Evolutionary conservation across 2,888 invertebrate genomes (phyloP), one percentile per base, ranked within the genome.

Genomic region (Rhamphomyia laevipes): DNA sequence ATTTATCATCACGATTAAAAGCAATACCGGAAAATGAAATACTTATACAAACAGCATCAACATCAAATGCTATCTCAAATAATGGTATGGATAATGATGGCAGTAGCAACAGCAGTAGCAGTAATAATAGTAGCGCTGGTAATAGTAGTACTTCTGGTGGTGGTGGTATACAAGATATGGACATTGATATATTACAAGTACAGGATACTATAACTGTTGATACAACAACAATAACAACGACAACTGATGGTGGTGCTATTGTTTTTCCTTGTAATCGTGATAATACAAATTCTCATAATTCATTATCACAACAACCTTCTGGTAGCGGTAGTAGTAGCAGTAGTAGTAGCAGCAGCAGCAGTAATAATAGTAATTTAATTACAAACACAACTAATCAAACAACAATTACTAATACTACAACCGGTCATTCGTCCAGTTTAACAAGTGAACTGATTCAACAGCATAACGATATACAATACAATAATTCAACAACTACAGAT

Each of bases 121-220:
- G 63, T 59, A 13, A 59, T 62, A n/a, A 41, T n/a, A 21, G 40
- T 9, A 57, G 35, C 15, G 46, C 46, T 37, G 42, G 37, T 16
- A 30, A 37, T 37, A 35, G 35, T n/a, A 42, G 21, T 42, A 42
- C n/a, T n/a, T n/a, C n/a, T n/a, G n/a, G 21, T 27, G n/a, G 57
- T 48, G 67, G 68, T 46, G 64, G 54, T 49, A 66, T 61, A 53
- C 74, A 77, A 15, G 76, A 77, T 13, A 74, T 77, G 58, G 77
- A 78, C 49, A 74, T 77, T 21, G 77, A 77, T 56, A 77, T 77
- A 38, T 62, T 77, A 50, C 76, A 76, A 57, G 77, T 78, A 46
- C 69, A 70, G 54, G 71, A 70, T 63, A 67, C 52, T 53, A 63
- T 68, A 4, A 68, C 67, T 13, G 68, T 67, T 13, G 69, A 69